A percentile compares a stretch with the other conserved stretches of the same genome.
These are phyloP conservation scores for Macrosoma leucophasiata DNA, from an alignment of 2,888 invertebrate genomes.

Conservation along the genomic window DNA sequence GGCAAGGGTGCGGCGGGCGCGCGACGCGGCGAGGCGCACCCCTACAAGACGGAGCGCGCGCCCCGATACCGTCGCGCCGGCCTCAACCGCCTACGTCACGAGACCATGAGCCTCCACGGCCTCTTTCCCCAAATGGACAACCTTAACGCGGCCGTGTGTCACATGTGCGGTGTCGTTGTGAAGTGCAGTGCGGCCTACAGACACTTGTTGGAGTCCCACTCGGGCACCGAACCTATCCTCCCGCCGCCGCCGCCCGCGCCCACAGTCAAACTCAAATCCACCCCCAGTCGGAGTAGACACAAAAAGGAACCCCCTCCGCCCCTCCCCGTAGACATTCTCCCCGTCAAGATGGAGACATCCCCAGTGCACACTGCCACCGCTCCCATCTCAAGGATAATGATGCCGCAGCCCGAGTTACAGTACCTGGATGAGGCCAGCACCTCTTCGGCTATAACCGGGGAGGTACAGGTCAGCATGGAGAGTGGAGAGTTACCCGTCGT, in stretches of 20 bases:
- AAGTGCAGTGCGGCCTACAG: slow-evolving; percentile 86
- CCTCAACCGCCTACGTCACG: slow-evolving; percentile 68
- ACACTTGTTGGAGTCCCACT: slow-evolving; percentile 80
- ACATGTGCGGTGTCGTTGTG: slow-evolving; percentile 84
- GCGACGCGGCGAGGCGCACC: slow-evolving; percentile 45
- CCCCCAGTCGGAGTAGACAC: slow-evolving; percentile 50
- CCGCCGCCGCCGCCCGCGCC: slow-evolving; percentile 62
- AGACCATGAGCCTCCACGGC: slow-evolving; percentile 85
- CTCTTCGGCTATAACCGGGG: slow-evolving; percentile 46
- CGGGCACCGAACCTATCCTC: slow-evolving; percentile 52
- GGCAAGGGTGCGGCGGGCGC: slow-evolving; percentile 43
- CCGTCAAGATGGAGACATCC: slow-evolving; percentile 54
- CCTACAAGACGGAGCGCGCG: slow-evolving; percentile 44
- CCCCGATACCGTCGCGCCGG: slow-evolving; percentile 57
- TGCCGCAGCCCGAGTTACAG: slow-evolving; percentile 57
- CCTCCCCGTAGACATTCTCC: slow-evolving; percentile 47
- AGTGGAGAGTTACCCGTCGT: slow-evolving; percentile 68
- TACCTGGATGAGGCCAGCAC: slow-evolving; percentile 55
- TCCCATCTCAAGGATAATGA: slow-evolving; percentile 56
- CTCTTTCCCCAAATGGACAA: slow-evolving; percentile 86
- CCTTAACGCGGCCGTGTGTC: slow-evolving; percentile 85
- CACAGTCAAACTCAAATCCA: slow-evolving; percentile 43
- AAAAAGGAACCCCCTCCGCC: slow-evolving; percentile 61
- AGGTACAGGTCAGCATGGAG: slow-evolving; percentile 64
- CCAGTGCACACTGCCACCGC: slow-evolving; percentile 54